phyloP scores from a whole-genome alignment of 2,113 vertebrate species.

The Cavia aperea region DNA sequence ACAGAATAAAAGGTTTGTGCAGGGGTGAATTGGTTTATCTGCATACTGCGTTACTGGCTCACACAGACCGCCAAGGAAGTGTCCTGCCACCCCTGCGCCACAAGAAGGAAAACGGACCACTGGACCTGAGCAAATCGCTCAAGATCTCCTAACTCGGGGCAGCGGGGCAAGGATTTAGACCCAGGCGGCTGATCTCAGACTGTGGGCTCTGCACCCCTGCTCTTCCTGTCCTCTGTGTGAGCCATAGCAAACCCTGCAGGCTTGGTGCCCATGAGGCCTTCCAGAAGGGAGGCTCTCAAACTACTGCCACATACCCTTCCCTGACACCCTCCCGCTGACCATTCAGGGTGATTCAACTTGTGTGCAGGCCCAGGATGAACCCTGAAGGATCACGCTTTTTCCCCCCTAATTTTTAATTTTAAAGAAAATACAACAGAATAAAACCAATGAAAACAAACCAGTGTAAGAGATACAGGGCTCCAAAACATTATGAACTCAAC shows the following conservation, averaged over 20 bases:
- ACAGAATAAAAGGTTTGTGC: not conserved
- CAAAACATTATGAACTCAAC: no score
- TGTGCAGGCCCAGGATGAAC: not conserved
- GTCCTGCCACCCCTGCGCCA: rapidly evolving
- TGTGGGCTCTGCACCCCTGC: not conserved
- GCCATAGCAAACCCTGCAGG: not conserved
- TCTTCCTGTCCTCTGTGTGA: rapidly evolving
- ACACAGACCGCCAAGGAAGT: not conserved
- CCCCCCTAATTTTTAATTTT: no score
- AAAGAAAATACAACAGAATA: no score
- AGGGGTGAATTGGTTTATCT: not conserved
- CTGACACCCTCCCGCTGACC: not conserved
- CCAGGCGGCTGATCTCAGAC: no score
- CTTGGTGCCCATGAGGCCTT: not conserved
- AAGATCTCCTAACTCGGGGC: not conserved
- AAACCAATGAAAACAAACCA: no score
- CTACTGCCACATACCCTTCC: no score
- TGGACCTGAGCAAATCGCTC: rapidly evolving
- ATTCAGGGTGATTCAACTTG: not conserved
- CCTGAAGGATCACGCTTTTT: not conserved
- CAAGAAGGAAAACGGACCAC: not conserved
- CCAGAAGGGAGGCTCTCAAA: not conserved
- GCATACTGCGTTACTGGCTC: rapidly evolving
- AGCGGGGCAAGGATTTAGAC: not conserved
- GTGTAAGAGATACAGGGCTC: no score